Evolutionary conservation across 2,113 vertebrate genomes (phyloP).

Genomic region (Excalfactoria chinensis): DNA sequence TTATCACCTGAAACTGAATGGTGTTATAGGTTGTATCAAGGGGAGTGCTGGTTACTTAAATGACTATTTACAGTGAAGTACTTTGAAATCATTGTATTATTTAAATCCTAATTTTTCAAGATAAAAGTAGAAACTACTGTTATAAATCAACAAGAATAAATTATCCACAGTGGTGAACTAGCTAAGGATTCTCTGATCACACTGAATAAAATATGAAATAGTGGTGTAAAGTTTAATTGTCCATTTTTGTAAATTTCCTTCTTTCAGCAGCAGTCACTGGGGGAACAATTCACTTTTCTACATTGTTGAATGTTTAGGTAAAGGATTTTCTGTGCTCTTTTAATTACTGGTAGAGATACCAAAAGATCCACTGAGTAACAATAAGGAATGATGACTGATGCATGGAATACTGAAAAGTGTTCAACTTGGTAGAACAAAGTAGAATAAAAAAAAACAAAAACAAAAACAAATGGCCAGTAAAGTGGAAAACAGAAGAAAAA

Average conservation of each 20-base stretch:
- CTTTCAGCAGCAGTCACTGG: constrained; percentile 38
- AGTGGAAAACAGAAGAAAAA: constrained; percentile 44
- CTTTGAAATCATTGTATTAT: constrained; percentile 12
- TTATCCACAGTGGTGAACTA: constrained; percentile 16
- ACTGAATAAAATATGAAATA: constrained; percentile 60
- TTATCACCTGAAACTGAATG: background rate
- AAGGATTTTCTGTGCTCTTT: constrained; percentile 54
- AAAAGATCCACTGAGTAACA: constrained; percentile 44
- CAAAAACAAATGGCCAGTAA: constrained; percentile 9
- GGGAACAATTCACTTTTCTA: constrained; percentile 41
- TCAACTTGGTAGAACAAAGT: constrained; percentile 42
- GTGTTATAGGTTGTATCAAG: background rate
- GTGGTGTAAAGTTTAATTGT: constrained; percentile 56
- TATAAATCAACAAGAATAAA: constrained; percentile 40
- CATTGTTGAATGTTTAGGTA: constrained; percentile 13
- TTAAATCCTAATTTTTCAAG: background rate
- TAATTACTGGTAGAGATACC: constrained; percentile 49
- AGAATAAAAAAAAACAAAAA: background rate
- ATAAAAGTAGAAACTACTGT: background rate
- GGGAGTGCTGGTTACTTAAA: background rate
- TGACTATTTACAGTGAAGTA: background rate
- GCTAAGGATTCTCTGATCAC: constrained; percentile 40
- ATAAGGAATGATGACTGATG: constrained; percentile 47
- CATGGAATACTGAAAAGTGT: constrained; percentile 49
- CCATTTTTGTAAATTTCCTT: constrained; percentile 50